Conservation (phyloP, 1,140 invertebrate genomes). For the Cotesia typhae region DNA sequence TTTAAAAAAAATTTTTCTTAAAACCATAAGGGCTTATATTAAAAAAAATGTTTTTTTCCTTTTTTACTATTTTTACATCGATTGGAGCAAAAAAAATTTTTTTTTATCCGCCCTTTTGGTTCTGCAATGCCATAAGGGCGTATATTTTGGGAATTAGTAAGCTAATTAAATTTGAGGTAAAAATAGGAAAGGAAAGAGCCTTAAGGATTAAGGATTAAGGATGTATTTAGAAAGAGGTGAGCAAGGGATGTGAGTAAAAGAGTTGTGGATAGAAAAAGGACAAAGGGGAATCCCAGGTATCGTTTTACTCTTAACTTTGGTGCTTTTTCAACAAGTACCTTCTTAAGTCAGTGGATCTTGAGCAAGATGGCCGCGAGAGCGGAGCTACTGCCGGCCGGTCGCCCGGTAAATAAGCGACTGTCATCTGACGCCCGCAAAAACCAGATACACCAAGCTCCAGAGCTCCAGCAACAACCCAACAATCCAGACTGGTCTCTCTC, state of each 20-base stretch:
- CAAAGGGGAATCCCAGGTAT: slow-evolving; percentile 24
- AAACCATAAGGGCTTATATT: too few relatives aligned
- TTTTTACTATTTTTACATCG: too few relatives aligned
- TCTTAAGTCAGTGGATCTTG: slow-evolving; percentile 58
- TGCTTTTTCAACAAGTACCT: slow-evolving; percentile 40
- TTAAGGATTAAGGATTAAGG: too few relatives aligned
- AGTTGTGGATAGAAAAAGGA: slow-evolving; percentile 14
- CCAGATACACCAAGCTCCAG: slow-evolving; percentile 53
- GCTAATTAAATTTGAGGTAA: too few relatives aligned
- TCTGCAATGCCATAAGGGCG: too few relatives aligned
- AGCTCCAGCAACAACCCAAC: too few relatives aligned
- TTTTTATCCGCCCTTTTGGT: too few relatives aligned
- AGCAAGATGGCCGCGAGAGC: slow-evolving; percentile 61
- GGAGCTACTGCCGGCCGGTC: too few relatives aligned
- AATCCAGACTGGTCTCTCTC: slow-evolving; percentile 52
- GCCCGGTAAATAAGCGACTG: slow-evolving; percentile 64
- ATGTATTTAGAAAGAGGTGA: neutral
- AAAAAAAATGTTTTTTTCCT: too few relatives aligned
- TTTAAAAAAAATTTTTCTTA: too few relatives aligned
- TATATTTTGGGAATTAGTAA: too few relatives aligned
- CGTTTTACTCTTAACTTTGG: slow-evolving; percentile 13
- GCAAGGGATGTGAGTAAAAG: neutral
- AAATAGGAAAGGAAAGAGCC: neutral
- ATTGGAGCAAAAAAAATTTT: too few relatives aligned
- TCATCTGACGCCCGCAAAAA: slow-evolving; percentile 65